Evolutionary conservation across 2,113 vertebrate species (phyloP).

Genomic region (Gila orcuttii): DNA sequence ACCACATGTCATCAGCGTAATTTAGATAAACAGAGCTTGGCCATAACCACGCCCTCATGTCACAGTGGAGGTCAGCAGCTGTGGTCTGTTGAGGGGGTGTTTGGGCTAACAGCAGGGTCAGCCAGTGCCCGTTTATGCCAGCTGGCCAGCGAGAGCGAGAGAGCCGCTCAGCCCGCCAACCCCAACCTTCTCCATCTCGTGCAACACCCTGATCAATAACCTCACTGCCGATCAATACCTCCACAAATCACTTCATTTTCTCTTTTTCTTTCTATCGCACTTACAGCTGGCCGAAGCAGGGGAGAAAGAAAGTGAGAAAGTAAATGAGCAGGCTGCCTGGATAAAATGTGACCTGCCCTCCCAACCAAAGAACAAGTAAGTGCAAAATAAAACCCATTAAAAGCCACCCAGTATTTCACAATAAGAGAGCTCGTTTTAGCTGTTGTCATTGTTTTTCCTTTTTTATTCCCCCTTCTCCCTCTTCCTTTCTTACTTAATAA

Average conservation of each 20-base stretch:
- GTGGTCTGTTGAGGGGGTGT: background rate
- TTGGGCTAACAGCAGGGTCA: conserved; percentile 13
- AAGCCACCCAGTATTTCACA: conserved; percentile 60
- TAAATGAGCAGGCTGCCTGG: conserved; percentile 40
- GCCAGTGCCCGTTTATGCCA: conserved; percentile 22
- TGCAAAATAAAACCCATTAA: conserved; percentile 64
- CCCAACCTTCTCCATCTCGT: conserved; percentile 55
- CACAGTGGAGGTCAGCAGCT: conserved; percentile 33
- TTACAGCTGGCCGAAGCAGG: conserved; percentile 23
- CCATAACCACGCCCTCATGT: background rate
- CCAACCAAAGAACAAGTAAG: conserved; percentile 58
- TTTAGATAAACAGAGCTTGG: conserved; percentile 11
- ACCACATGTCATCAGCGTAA: background rate
- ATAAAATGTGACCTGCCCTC: conserved; percentile 55
- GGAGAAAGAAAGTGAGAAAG: conserved; percentile 21
- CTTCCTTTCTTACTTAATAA: conserved; percentile 59
- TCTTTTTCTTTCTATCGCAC: conserved; percentile 53
- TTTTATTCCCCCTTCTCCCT: conserved; percentile 35
- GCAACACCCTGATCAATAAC: conserved; percentile 72
- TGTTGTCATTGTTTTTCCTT: conserved; percentile 46
- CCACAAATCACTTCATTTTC: conserved; percentile 77
- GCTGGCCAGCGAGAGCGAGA: conserved; percentile 50
- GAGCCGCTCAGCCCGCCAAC: conserved; percentile 39
- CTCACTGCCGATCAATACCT: conserved; percentile 66
- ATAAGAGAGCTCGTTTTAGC: conserved; percentile 59